Base-by-base conservation (phyloP, 2,888 invertebrate genomes). In the Cotesia congregata region DNA sequence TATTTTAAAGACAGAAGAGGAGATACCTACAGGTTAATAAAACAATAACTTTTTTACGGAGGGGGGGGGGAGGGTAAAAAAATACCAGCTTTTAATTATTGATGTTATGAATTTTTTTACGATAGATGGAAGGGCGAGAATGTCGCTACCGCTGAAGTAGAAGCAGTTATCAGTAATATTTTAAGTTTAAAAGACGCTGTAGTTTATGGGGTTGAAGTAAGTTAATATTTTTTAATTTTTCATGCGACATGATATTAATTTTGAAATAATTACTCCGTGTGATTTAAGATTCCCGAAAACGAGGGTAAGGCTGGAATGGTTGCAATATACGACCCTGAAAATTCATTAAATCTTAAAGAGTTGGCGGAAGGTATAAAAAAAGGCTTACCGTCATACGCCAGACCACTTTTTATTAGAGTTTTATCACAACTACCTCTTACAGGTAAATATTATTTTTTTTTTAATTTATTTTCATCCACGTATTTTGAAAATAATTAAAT, bases 231-330 rank as follows among this genome's bases (percentile, higher is more conserved):
- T 41, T 62, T 59, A 60, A 78, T 70, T 59, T 6, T 64, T 64
- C 41, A 20, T 60, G 40, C 61, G 6, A 59, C 15, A 64, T 12
- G 64, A 39, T 50, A 41, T 41, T 40, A 12, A 64, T 38, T 73
- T 39, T 67, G 61, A 64, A n/a, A n/a, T n/a, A n/a, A 30, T 38
- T 67, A 72, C 60, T 6, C 12, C 12, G 72, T 67, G 67, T 59
- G 9, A 69, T 82, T 83, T 72, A 87, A 95, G 95, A 92, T 96
- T 81, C 95, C 95, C 0, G 92, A 93, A 78, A 92, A 93, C 71
- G 96, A 96, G 86, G 98, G 98, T 0, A 93, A 94, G 84, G 97
- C 97, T 15, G 98, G 98, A 80, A 98, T 98, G 98, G 97, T 94
- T 20, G 96, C 97, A 20, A 93, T 98, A 76, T 95, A 94, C 17